Evolutionary conservation across 2,888 invertebrate genomes (phyloP).

Genomic region (Platypus cylindrus): DNA sequence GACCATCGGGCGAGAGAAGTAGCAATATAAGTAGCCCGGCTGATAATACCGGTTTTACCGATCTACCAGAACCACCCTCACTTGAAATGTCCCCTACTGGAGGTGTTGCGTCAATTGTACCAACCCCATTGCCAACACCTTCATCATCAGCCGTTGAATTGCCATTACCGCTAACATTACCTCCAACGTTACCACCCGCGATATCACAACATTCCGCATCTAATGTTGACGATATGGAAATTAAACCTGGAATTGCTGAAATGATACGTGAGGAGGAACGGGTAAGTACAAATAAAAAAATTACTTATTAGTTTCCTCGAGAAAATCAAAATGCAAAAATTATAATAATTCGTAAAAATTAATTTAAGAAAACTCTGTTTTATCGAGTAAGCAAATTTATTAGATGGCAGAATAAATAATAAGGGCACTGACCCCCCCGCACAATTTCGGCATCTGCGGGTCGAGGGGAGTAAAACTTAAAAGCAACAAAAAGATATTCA

Average conservation of each 20-base stretch:
- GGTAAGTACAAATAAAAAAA: conserved; percentile 64
- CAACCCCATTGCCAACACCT: conserved; percentile 28
- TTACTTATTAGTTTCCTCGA: too few relatives aligned
- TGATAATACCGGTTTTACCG: conserved; percentile 36
- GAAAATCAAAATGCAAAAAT: too few relatives aligned
- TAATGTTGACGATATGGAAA: conserved; percentile 67
- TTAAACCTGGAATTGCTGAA: conserved; percentile 89
- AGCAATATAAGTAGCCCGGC: conserved; percentile 35
- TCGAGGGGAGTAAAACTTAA: too few relatives aligned
- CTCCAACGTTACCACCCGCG: conserved; percentile 25
- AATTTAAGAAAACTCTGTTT: too few relatives aligned
- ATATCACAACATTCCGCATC: conserved; percentile 17
- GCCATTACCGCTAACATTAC: conserved; percentile 26
- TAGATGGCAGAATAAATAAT: too few relatives aligned
- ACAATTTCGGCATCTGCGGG: too few relatives aligned
- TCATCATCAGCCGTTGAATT: conserved; percentile 32
- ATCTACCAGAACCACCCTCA: conserved; percentile 33
- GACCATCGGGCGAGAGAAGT: conserved; percentile 38
- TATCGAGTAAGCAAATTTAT: too few relatives aligned
- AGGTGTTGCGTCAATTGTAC: conserved; percentile 33
- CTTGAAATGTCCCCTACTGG: conserved; percentile 34
- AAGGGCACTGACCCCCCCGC: too few relatives aligned
- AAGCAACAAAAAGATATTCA: too few relatives aligned
- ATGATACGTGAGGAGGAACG: conserved; percentile 94
- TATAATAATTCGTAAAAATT: too few relatives aligned